Base-by-base conservation (phyloP, 2,888 invertebrate genomes). In the Eurois occulta region DNA sequence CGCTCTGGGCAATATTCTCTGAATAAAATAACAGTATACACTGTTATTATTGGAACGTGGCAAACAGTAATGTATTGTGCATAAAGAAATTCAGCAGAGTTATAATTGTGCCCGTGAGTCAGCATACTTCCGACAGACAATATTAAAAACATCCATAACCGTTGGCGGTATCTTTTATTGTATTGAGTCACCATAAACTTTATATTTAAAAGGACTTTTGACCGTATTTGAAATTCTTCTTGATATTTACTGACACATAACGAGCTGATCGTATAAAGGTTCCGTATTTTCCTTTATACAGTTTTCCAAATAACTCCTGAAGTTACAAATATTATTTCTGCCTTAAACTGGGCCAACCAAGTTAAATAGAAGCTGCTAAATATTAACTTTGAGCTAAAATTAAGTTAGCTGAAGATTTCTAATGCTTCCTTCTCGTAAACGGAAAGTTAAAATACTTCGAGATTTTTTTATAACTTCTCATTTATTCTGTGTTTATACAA, bases 401-500 rank as follows among this genome's bases (percentile, higher is more conserved):
- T n/a, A 60, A 35, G 13, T 48, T 41, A 68, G 62, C 28, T 58
- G 5, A 24, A 65, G 16, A 41, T 58, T 55, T 55, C 55, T 67
- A 81, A 69, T 52, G 66, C 18, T 60, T 52, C 21, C 18, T 35
- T 21, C 24, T 70, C 21, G 6, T 69, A 28, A 69, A 38, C 8
- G 4, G 16, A 62, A 69, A 38, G n/a, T 65, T 69, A 46, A 35
- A 75, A 77, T 74, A 75, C 55, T 65, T 68, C 43, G 69, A 85
- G 68, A 84, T 77, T 86, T 85, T 35, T 84, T 78, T 80, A 78
- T 80, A 83, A 76, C 77, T 83, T 86, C 78, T 80, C 78, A 83
- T 83, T 83, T 87, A 85, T 84, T 82, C 79, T 72, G 65, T 90
- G 91, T 92, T 91, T 92, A 90, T 92, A 89, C 91, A 91, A 89